Percentiles rank a stretch among this genome's conserved stretches.
These are phyloP conservation scores for Drosophila kikkawai DNA, from an alignment of 1,140 invertebrate genomes.

Conservation along the genomic window DNA sequence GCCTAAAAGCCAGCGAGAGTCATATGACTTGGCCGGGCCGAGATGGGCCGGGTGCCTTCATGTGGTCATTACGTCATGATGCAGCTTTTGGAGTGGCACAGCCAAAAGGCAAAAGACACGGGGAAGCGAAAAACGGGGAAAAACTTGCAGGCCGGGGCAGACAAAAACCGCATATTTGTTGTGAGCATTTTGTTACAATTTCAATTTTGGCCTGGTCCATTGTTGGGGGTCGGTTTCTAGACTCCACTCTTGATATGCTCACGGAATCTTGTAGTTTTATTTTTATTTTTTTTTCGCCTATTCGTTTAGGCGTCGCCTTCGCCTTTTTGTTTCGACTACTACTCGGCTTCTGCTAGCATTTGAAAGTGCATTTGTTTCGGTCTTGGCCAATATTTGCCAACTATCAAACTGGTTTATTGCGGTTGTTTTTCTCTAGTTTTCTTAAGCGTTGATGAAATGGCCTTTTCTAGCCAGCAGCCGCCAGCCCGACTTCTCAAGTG, in stretches of 20 bases:
- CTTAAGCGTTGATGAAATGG: constrained; percentile 40
- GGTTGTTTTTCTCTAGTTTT: constrained; percentile 32
- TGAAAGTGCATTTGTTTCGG: constrained; percentile 55
- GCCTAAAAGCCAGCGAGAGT: constrained; percentile 39
- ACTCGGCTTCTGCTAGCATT: constrained; percentile 38
- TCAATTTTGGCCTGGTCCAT: constrained; percentile 53
- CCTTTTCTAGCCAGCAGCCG: constrained; percentile 27
- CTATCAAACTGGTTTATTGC: constrained; percentile 55
- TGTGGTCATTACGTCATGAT: constrained; percentile 56
- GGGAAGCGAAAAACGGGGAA: constrained; percentile 44
- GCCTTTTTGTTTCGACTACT: constrained; percentile 32
- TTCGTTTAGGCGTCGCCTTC: constrained; percentile 40
- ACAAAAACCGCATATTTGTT: constrained; percentile 53
- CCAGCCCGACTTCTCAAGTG: constrained; percentile 38
- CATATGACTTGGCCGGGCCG: constrained; percentile 41
- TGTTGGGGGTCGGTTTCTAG: constrained; percentile 53
- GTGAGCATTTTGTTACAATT: constrained; percentile 56
- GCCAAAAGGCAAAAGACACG: constrained; percentile 16
- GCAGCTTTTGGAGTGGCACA: constrained; percentile 50
- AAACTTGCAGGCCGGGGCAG: constrained; percentile 35
- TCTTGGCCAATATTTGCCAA: constrained; percentile 56
- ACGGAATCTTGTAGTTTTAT: constrained; percentile 26
- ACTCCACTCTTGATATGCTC: constrained; percentile 36
- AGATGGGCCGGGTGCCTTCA: constrained; percentile 28
- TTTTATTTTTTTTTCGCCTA: constrained; percentile 16